Evolutionary conservation across 2,888 invertebrate species (phyloP).

Genomic region (Nephrocerus scutellatus): DNA sequence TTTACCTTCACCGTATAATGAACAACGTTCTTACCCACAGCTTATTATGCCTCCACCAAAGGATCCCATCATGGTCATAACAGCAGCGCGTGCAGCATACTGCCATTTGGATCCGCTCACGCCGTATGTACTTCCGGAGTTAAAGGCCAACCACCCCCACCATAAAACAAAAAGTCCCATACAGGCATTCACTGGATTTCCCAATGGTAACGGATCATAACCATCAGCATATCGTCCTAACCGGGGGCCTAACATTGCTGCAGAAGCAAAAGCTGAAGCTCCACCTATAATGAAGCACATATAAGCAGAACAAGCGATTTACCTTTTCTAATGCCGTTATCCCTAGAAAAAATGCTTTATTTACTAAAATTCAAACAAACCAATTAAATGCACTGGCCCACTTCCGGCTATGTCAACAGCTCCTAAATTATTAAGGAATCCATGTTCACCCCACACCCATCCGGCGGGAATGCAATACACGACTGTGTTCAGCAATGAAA

Average conservation of each 20-base stretch:
- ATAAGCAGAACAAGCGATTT: not conserved
- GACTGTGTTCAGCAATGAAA: constrained; percentile 79
- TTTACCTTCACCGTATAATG: constrained; percentile 26
- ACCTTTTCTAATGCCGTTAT: too few relatives aligned
- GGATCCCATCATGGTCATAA: constrained; percentile 84
- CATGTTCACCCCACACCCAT: constrained; percentile 87
- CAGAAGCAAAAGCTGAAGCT: constrained; percentile 75
- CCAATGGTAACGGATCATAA: constrained; percentile 67
- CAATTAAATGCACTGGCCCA: constrained; percentile 84
- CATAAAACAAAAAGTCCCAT: constrained; percentile 88
- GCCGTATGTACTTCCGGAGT: constrained; percentile 84
- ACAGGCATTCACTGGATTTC: constrained; percentile 83
- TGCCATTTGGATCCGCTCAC: constrained; percentile 79
- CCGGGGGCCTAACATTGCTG: constrained; percentile 83
- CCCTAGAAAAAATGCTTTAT: not conserved
- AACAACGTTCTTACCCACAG: constrained; percentile 45
- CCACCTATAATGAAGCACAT: constrained; percentile 50
- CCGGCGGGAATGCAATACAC: constrained; percentile 91
- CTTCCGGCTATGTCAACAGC: constrained; percentile 91
- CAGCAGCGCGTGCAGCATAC: constrained; percentile 81
- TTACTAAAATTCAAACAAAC: constrained; percentile 46
- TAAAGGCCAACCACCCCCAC: constrained; percentile 97
- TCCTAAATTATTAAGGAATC: constrained; percentile 74
- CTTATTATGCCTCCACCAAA: constrained; percentile 75
- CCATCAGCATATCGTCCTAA: constrained; percentile 77